Conservation (phyloP, 2,888 invertebrate species). For the Vanessa cardui region DNA sequence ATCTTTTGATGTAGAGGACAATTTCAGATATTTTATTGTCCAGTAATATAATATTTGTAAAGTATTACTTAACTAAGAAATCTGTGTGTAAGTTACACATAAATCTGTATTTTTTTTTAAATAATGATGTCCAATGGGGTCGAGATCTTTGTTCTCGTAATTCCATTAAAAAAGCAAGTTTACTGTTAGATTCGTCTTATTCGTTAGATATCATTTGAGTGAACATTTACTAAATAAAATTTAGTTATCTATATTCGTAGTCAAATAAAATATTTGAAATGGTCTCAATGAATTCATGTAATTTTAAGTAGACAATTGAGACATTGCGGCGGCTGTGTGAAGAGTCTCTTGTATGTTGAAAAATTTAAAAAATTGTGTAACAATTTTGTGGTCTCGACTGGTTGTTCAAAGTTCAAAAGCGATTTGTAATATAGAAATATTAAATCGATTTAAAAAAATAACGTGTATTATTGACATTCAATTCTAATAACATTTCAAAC, state of each 20-base stretch:
- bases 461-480: slow-evolving; percentile 17
- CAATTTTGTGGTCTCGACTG: slow-evolving; percentile 66
- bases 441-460: slow-evolving; percentile 68
- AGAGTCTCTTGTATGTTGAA: slow-evolving; percentile 37
- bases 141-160: neutral
- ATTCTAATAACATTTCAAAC: neutral
- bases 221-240: neutral
- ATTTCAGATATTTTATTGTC: slow-evolving; percentile 38
- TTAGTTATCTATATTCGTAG: neutral
- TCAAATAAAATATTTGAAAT: slow-evolving; percentile 41
- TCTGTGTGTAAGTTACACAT: slow-evolving; percentile 15
- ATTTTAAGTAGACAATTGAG: slow-evolving; percentile 47
- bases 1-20: slow-evolving; percentile 27
- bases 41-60: slow-evolving; percentile 10
- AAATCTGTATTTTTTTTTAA: slow-evolving; percentile 19
- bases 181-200: neutral
- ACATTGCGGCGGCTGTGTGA: slow-evolving; percentile 29
- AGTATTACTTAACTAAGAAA: neutral
- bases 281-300: slow-evolving; percentile 47
- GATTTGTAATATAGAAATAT: slow-evolving; percentile 77
- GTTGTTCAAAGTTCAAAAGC: slow-evolving; percentile 75
- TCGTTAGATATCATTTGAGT: no score
- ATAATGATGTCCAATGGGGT: neutral
- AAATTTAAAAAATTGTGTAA: slow-evolving; percentile 50
- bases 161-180: neutral